Base-by-base conservation (phyloP, 2,888 invertebrate genomes). In the Nomada flava region DNA sequence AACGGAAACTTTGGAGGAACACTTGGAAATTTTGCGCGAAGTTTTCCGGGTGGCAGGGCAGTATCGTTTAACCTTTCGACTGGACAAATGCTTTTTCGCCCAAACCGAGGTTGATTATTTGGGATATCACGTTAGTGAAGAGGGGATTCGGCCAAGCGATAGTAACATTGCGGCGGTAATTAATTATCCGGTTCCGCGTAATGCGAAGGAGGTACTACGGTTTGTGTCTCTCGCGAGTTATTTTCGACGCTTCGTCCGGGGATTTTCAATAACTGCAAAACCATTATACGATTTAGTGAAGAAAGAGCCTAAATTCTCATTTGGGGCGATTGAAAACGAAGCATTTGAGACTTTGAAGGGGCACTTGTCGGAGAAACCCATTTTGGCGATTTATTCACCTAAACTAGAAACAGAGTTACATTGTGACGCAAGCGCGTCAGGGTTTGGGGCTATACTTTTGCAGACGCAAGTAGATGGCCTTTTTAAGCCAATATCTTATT, bases 61-160 rank as follows among this genome's bases (percentile, higher is more conserved):
- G 13, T 9, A 36, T 29, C 20, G 15, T 2, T 10, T 73, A 4
- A 15, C 13, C 2, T 73, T 64, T 55, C 20, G 55, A 2, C 10
- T 57, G 7, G 26, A 73, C 15, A 73, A 73, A 50, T 73, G 73
- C 59, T 1, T 5, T n/a, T 73, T 73, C 15, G 26, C 18, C 9
- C 20, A 47, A 11, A 11, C 2, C 0, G 42, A 68, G 11, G 42
- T 68, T 9, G 15, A n/a, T 20, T 55, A 68, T 68, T 55, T 68
- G 15, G 55, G 55, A 1, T 52, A 65, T 52, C 18, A 11, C 18
- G 29, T 65, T 52, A 52, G 64, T 4, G 26, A 5, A 0, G 13
- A 7, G 1, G 64, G 50, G 13, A 52, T 52, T 36, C 52, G 60
- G 0, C 62, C 60, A 3, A 70, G 36, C 18, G 29, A 60, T 2